Evolutionary conservation across 2,113 vertebrate species (phyloP), one percentile per base, ranked within the genome.

Genomic region (Leuciscus idus): DNA sequence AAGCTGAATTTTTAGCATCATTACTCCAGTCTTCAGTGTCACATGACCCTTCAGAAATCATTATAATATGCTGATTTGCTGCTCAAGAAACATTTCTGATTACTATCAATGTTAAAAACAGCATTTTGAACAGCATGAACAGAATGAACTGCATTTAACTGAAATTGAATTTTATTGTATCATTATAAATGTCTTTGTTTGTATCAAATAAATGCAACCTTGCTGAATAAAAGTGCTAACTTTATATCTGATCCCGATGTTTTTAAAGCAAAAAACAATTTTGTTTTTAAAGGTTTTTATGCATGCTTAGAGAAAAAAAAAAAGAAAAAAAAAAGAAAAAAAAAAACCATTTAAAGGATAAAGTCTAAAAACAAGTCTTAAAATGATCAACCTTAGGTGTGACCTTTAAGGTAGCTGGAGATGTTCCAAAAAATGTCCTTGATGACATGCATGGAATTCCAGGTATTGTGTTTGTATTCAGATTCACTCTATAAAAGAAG

Each of bases 401-500:
- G 76, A 68, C 68, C 26, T 13, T 78, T 80, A 7, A 55, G 2
- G 50, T 15, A 2, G 30, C 1, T 79, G 84, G 61, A 77, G 4
- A 28, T 3, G 0, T 13, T 43, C 72, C 36, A 75, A n/a, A 0
- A 30, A 36, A 76, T 36, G 55, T n/a, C 23, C 19, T 46, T 15
- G 46, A 70, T 50, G 57, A 23, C 59, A 36, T 23, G 30, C 61
- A 39, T 28, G 59, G 46, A 50, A 85, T 80, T 64, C 26, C 76
- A 43, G 57, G 30, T 48, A 74, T 83, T 84, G 88, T 87, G 77
- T 28, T 52, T 21, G 5, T 30, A 76, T 85, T 70, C 30, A 84
- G 4, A 61, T 80, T 87, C 83, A 81, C 72, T 23, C 80, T 85
- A 89, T 92, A 93, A 90, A 92, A 91, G 84, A 43, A 57, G 81